Evolutionary conservation across 2,797 vertebrate species (phyloP).

Genomic region (Erethizon dorsatum): DNA sequence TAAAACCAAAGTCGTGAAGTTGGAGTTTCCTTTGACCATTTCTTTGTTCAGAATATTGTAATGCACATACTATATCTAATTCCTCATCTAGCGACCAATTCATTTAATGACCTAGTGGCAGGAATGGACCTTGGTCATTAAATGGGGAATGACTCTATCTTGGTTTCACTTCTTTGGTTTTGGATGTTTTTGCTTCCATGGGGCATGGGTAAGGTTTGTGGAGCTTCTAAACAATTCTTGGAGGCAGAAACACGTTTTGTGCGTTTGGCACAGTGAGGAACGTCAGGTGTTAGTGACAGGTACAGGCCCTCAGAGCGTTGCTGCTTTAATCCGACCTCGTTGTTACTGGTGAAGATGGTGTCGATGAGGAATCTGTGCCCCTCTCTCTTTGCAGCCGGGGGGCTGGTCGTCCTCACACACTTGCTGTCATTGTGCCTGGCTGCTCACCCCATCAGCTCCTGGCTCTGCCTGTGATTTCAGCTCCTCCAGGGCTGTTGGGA

Average conservation of each 20-base stretch:
- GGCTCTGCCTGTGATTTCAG: background rate
- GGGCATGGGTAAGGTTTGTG: background rate
- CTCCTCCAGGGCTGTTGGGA: background rate
- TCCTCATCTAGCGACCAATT: background rate
- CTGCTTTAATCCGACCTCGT: fast-evolving
- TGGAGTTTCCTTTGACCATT: background rate
- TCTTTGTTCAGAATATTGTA: background rate
- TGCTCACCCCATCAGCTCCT: background rate
- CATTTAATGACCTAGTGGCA: background rate
- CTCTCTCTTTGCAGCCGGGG: background rate
- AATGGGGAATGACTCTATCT: background rate
- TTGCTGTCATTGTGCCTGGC: too few relatives aligned
- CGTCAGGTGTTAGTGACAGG: background rate
- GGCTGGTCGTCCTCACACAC: background rate
- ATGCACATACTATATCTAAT: background rate
- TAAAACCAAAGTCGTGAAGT: background rate
- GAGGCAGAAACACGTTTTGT: background rate
- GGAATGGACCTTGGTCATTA: background rate
- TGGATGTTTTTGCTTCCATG: background rate
- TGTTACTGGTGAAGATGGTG: background rate
- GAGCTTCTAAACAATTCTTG: background rate
- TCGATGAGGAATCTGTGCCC: background rate
- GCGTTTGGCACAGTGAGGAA: background rate
- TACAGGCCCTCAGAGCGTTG: fast-evolving
- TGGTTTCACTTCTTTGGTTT: background rate